A percentile compares a stretch with the other conserved stretches of the same genome.
Evolutionary conservation across 2,797 vertebrate species (phyloP).

Genomic region (Eulemur mongoz): DNA sequence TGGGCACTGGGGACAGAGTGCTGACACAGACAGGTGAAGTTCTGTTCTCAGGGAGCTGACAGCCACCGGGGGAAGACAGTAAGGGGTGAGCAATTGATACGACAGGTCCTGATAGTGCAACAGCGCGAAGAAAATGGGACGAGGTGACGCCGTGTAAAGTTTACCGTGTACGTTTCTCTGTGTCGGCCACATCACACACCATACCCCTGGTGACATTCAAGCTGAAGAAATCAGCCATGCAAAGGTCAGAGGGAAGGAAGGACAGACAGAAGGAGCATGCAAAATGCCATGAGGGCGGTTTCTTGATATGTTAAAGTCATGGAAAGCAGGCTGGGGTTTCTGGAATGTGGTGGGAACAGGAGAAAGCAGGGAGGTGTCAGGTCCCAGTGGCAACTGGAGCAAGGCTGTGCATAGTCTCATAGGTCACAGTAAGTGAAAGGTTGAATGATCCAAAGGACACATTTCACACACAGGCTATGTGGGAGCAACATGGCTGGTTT

Average conservation of each 20-base stretch:
- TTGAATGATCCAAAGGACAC: no score
- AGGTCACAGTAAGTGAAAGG: background rate
- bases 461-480: no score
- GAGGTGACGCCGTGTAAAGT: background rate
- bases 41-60: background rate
- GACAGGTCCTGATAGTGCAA: no score
- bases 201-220: background rate
- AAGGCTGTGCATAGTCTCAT: background rate
- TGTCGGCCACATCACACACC: no score
- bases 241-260: background rate
- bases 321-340: background rate
- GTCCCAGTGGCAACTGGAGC: background rate
- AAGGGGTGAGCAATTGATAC: background rate
- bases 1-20: background rate
- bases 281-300: accelerated
- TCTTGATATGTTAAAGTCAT: background rate
- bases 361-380: background rate
- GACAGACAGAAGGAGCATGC: background rate
- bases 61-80: background rate
- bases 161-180: background rate
- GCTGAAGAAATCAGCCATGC: background rate
- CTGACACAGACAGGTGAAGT: background rate
- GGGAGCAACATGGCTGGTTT: no score
- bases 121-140: background rate
- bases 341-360: background rate